Conservation (phyloP, 1,140 invertebrate species). For the Plectus sambesii region DNA sequence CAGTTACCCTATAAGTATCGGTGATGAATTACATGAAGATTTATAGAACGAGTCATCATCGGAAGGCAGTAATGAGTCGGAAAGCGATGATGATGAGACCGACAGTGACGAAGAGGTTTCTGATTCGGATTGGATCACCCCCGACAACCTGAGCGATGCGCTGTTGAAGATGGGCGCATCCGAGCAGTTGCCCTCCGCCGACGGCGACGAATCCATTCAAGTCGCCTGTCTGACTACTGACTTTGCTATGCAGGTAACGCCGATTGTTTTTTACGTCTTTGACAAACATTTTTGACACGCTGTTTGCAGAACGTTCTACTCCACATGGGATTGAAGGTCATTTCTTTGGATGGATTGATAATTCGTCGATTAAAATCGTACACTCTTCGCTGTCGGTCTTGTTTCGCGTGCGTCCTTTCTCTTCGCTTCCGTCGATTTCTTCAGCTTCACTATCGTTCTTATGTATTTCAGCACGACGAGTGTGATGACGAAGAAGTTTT, state of each 20-base stretch:
- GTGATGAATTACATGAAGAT: too few relatives aligned
- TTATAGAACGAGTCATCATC: too few relatives aligned
- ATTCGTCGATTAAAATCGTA: constrained; percentile 78
- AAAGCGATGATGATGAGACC: constrained; percentile 21
- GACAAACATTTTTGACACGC: constrained; percentile 12
- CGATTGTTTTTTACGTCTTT: constrained; percentile 14
- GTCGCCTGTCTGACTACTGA: constrained; percentile 89
- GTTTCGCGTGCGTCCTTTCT: constrained; percentile 52
- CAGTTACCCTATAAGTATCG: too few relatives aligned
- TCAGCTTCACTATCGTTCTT: not conserved
- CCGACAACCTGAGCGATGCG: constrained; percentile 63
- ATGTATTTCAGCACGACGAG: constrained; percentile 59
- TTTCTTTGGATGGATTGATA: constrained; percentile 69
- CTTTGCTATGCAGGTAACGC: constrained; percentile 68
- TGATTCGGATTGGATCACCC: constrained; percentile 77
- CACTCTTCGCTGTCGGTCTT: constrained; percentile 80
- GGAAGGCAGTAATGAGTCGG: constrained; percentile 7
- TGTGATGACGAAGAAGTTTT: constrained; percentile 78
- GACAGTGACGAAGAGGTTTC: constrained; percentile 54
- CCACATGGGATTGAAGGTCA: constrained; percentile 80
- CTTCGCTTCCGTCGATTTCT: not conserved
- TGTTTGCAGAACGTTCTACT: constrained; percentile 80
- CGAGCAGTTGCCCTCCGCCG: constrained; percentile 46
- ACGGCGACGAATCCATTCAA: constrained; percentile 48
- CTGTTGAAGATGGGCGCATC: constrained; percentile 58